Conservation (phyloP, 2,888 invertebrate genomes). For the Lasius fuliginosus region DNA sequence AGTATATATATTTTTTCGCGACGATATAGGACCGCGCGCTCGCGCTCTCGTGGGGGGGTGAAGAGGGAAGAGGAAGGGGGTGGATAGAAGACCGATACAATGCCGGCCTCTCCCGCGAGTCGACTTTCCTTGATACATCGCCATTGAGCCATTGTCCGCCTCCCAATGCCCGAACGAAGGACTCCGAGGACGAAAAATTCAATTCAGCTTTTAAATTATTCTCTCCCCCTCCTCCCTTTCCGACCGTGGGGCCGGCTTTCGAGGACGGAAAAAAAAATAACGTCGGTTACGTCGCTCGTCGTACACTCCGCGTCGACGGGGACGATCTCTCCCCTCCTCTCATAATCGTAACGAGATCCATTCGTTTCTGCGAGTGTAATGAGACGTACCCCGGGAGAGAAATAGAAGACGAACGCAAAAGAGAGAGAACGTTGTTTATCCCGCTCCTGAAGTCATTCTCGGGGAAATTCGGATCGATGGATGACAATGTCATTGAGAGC, state of each 20-base stretch:
- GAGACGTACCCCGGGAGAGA: constrained; percentile 72
- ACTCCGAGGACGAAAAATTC: constrained; percentile 86
- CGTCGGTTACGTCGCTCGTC: constrained; percentile 78
- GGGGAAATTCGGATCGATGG: background rate
- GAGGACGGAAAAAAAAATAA: constrained; percentile 67
- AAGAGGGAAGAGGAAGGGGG: constrained; percentile 61
- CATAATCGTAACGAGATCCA: constrained; percentile 76
- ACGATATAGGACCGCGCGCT: constrained; percentile 50
- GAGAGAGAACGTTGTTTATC: constrained; percentile 29
- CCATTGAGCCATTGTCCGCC: constrained; percentile 86
- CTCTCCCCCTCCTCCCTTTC: constrained; percentile 74
- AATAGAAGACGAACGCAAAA: constrained; percentile 57
- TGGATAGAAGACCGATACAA: constrained; percentile 85
- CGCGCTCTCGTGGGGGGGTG: constrained; percentile 37
- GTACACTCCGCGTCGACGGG: constrained; percentile 76
- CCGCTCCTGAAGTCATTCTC: background rate
- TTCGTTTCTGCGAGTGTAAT: constrained; percentile 73
- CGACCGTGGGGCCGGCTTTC: constrained; percentile 56
- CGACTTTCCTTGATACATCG: constrained; percentile 87
- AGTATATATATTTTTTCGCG: constrained; percentile 53
- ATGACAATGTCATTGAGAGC: background rate
- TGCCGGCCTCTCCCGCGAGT: constrained; percentile 85
- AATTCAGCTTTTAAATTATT: constrained; percentile 87
- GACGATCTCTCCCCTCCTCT: constrained; percentile 65
- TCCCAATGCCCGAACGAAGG: constrained; percentile 86